Conservation (phyloP, 2,888 invertebrate genomes). For the Eutolmus rufibarbis region DNA sequence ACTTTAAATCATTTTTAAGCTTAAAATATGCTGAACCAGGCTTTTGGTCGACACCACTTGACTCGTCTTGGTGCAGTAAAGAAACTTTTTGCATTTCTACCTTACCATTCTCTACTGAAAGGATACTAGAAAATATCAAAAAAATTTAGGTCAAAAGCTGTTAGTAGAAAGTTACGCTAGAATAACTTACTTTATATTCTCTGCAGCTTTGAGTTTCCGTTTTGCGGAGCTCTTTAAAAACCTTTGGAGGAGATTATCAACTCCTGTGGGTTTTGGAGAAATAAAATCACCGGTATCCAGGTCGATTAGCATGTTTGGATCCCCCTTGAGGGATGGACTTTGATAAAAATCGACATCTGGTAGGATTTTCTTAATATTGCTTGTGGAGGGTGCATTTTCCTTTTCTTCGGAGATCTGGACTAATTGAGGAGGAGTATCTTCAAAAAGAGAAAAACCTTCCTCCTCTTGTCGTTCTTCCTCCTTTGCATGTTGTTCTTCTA, state of each 20-base stretch:
- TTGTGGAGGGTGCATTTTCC: neutral
- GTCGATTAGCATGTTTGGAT: slow-evolving; percentile 68
- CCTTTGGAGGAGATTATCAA: slow-evolving; percentile 74
- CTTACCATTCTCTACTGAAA: slow-evolving; percentile 62
- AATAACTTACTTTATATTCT: slow-evolving; percentile 60
- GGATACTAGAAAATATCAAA: slow-evolving; percentile 58
- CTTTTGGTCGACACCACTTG: slow-evolving; percentile 55
- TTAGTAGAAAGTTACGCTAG: neutral
- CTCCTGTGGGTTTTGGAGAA: slow-evolving; percentile 64
- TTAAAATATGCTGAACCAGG: slow-evolving; percentile 77
- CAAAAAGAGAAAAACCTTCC: neutral
- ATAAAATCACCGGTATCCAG: slow-evolving; percentile 65
- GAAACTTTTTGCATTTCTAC: slow-evolving; percentile 56
- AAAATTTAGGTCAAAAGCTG: neutral
- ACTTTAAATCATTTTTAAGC: slow-evolving; percentile 74
- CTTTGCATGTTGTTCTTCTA: neutral
- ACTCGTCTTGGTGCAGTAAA: neutral
- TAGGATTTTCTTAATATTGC: neutral
- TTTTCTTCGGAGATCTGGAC: neutral
- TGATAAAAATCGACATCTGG: slow-evolving; percentile 40
- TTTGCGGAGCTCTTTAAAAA: slow-evolving; percentile 73
- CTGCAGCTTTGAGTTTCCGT: slow-evolving; percentile 66
- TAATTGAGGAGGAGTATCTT: neutral
- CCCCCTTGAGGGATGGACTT: slow-evolving; percentile 66
- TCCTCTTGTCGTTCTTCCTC: neutral